These are phyloP conservation scores for Coreius guichenoti DNA, from an alignment of 2,797 vertebrate species.

Conservation along the genomic window DNA sequence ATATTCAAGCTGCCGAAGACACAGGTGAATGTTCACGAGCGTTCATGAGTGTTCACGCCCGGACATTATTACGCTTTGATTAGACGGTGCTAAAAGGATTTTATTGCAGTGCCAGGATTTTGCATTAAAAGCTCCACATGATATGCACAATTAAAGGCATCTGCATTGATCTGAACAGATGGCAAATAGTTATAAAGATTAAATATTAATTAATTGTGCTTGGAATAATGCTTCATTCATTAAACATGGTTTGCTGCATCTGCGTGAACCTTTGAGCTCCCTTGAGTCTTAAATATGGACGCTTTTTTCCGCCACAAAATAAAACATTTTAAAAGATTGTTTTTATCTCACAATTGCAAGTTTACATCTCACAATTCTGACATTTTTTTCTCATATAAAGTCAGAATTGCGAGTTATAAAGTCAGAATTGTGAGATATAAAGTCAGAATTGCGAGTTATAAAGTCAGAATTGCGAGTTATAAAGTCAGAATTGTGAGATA, in stretches of 20 bases:
- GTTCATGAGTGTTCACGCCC: too few relatives aligned
- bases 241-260: conserved; percentile 44
- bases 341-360: too few relatives aligned
- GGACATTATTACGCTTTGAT: conserved; percentile 5
- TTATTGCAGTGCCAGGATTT: background rate
- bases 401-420: too few relatives aligned
- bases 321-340: too few relatives aligned
- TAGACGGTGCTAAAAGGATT: background rate
- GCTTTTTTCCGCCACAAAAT: too few relatives aligned
- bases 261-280: conserved; percentile 22
- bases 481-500: too few relatives aligned
- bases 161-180: conserved; percentile 60
- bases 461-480: too few relatives aligned
- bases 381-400: too few relatives aligned
- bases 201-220: conserved; percentile 32
- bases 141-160: conserved; percentile 7
- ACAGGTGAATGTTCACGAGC: background rate
- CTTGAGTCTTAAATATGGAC: too few relatives aligned
- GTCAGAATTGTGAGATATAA: too few relatives aligned
- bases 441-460: too few relatives aligned
- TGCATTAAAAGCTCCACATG: background rate
- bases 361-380: too few relatives aligned
- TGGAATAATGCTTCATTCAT: conserved; percentile 47
- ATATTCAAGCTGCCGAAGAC: background rate
- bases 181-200: conserved; percentile 65